These are phyloP conservation scores for Stenoptilia bipunctidactyla DNA, from an alignment of 2,888 invertebrate species.

Conservation along the genomic window DNA sequence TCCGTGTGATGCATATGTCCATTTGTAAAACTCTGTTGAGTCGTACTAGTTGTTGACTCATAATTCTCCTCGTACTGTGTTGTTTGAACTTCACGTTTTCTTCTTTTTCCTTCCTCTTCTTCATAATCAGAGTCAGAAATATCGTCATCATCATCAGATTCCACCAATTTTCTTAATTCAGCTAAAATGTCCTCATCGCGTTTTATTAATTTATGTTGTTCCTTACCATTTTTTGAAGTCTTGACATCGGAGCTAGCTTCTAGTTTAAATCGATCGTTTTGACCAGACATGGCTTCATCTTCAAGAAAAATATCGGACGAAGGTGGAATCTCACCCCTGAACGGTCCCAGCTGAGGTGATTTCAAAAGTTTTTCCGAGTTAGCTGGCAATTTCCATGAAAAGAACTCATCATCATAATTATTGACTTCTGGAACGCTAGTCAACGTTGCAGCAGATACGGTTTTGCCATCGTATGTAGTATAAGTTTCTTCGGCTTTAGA, in stretches of 20 bases:
- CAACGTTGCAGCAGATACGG: constrained; percentile 74
- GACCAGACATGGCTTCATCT: too few species aligned
- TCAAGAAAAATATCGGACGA: constrained; percentile 21
- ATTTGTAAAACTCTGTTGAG: not conserved
- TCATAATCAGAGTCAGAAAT: constrained; percentile 21
- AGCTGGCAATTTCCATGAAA: constrained; percentile 52
- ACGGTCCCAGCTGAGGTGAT: constrained; percentile 81
- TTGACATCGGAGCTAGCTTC: constrained; percentile 15
- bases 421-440: constrained; percentile 65
- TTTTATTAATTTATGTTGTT: not conserved
- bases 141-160: constrained; percentile 8
- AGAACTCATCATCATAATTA: constrained; percentile 40
- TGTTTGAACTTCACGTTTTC: constrained; percentile 38
- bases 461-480: constrained; percentile 83
- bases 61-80: constrained; percentile 30
- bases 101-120: constrained; percentile 15
- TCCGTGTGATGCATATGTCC: not conserved
- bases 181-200: not conserved
- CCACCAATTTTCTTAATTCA: constrained; percentile 22
- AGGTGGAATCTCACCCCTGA: constrained; percentile 78
- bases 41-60: not conserved
- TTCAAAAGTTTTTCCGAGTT: constrained; percentile 72
- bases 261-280: too few species aligned
- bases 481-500: constrained; percentile 56
- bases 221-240: not conserved